Base-by-base conservation (phyloP, 2,113 vertebrate genomes). In the Gadus chalcogrammus region DNA sequence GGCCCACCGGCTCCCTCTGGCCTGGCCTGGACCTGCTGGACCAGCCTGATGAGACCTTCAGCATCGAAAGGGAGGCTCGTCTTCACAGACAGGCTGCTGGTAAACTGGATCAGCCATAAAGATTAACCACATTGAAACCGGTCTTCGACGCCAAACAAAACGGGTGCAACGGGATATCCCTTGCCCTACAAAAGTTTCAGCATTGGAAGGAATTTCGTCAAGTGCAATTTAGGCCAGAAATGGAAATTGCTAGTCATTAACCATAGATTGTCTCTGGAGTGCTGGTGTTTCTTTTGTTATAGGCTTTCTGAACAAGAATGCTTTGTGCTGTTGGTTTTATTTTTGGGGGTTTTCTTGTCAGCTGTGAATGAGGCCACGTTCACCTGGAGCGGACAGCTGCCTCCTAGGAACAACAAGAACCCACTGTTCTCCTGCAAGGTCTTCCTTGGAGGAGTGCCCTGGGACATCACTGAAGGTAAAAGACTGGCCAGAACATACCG, bases 391-490 rank as follows among this genome's bases (percentile, higher is more conserved):
- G 97, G 97, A 24, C 96, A 98, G 82, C 93, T 99, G 76, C 97
- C 97, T 64, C 94, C 96, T 20, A 93, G 96, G 68, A 97, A 94
- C 90, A 96, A 98, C 91, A 98, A 98, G 90, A 98, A 95, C 70
- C 96, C 97, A 0, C 88, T 98, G 64, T 99, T 97, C 76, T 99
- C 97, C 72, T 98, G 96, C 88, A 99, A 99, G 83, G 97, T 99
- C 62, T 99, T 99, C 84, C 90, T 99, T 8, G 97, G 97, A 68
- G 97, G 97, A 0, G 98, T 99, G 55, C 98, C 98, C 0, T 99
- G 98, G 98, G 98, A 99, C 81, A 97, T 99, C 64, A 99, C 98
- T 0, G 97, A 99, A 94, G 96, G 97, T 96, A 79, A 90, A 15
- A 42, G 1, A 18, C 52, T 52, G 35, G 5, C 13, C 55, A 52